phyloP scores from a whole-genome alignment of 2,888 invertebrate species.

The Drosophila quinaria region DNA sequence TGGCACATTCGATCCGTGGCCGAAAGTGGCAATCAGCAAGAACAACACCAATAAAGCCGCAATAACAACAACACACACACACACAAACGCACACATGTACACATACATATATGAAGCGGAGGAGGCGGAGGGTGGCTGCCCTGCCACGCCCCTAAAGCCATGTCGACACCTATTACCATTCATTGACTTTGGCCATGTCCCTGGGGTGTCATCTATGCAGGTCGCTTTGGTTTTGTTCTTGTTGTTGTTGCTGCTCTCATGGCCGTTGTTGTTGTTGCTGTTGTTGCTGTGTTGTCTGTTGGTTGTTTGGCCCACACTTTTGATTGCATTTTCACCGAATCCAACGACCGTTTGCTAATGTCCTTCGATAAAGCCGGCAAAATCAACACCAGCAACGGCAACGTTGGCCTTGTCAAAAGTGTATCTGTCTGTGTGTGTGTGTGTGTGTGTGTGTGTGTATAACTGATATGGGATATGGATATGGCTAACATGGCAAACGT shows the following conservation, averaged over 20 bases:
- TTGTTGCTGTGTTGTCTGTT: constrained; percentile 46
- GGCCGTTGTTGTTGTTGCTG: constrained; percentile 20
- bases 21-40: constrained; percentile 78
- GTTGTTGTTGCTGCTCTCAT: constrained; percentile 12
- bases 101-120: background rate
- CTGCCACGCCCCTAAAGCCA: constrained; percentile 64
- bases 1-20: constrained; percentile 65
- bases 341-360: constrained; percentile 75
- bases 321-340: constrained; percentile 80
- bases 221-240: constrained; percentile 65
- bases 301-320: constrained; percentile 62
- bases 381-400: constrained; percentile 67
- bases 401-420: constrained; percentile 52
- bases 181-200: constrained; percentile 79
- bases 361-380: constrained; percentile 80
- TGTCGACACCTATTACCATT: constrained; percentile 82
- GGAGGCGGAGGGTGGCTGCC: constrained; percentile 7
- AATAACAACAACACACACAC: constrained; percentile 45
- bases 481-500: constrained; percentile 27
- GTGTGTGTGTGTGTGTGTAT: constrained; percentile 5
- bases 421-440: constrained; percentile 6
- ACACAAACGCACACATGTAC: constrained; percentile 7
- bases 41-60: constrained; percentile 74
- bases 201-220: constrained; percentile 82
- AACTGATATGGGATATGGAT: constrained; percentile 45